Conservation (phyloP, 2,113 vertebrate genomes). For the Edolisoma coerulescens region DNA sequence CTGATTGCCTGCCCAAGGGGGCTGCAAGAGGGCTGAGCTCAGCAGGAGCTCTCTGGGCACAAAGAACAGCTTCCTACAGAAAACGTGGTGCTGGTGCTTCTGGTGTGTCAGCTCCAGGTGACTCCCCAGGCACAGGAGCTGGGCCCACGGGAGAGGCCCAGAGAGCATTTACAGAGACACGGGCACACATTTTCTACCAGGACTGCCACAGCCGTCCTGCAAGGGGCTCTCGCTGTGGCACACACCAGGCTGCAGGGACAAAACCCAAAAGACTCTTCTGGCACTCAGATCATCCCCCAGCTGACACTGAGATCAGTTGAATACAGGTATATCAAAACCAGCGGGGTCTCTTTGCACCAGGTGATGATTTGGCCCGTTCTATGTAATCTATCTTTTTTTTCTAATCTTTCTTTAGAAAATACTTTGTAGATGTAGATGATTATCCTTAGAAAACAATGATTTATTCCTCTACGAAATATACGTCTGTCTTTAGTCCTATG, state of each 20-base stretch:
- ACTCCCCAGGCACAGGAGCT: not conserved
- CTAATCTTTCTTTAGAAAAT: not conserved
- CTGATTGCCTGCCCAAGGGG: not conserved
- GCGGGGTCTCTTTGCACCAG: not conserved
- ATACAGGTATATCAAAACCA: not conserved
- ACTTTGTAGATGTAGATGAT: not conserved
- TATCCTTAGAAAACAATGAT: not conserved
- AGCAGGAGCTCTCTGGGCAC: not conserved
- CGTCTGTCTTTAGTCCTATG: not conserved
- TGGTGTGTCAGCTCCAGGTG: not conserved
- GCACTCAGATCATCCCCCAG: not conserved
- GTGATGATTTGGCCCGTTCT: not conserved
- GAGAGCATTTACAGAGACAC: not conserved
- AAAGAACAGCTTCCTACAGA: not conserved
- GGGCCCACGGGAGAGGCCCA: not conserved
- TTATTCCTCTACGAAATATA: not conserved
- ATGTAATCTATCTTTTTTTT: not conserved
- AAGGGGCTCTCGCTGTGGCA: not conserved
- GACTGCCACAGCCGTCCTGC: not conserved
- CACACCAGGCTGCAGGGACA: rapidly evolving
- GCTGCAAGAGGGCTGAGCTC: not conserved
- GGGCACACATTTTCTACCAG: not conserved
- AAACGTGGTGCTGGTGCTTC: not conserved
- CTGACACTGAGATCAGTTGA: not conserved
- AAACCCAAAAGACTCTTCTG: not conserved